Conservation (phyloP, 2,888 invertebrate genomes). For the Thalpophila matura region DNA sequence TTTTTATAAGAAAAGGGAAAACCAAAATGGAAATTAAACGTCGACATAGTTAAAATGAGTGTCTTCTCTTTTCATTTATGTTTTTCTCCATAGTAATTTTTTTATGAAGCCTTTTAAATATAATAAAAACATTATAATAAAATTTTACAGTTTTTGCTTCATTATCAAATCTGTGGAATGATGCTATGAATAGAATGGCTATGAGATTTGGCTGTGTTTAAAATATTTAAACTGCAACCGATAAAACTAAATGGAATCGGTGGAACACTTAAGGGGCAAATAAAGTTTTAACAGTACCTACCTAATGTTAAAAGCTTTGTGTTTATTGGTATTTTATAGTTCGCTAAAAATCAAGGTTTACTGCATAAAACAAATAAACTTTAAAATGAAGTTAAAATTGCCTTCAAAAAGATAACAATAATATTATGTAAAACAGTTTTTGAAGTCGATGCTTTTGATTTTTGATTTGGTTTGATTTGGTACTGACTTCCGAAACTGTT, state of each 20-base stretch:
- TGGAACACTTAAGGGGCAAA: neutral
- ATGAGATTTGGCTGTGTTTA: conserved; percentile 3
- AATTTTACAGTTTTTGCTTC: conserved; percentile 8
- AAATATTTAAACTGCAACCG: conserved; percentile 13
- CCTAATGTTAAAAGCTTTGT: no score
- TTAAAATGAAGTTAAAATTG: no score
- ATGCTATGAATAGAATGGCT: neutral
- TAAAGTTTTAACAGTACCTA: no score
- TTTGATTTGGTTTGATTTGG: no score
- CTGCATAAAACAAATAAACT: no score
- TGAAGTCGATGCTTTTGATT: no score
- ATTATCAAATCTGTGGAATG: conserved; percentile 8
- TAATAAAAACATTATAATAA: conserved; percentile 21
- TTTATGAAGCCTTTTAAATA: conserved; percentile 20
- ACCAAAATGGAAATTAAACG: conserved; percentile 31
- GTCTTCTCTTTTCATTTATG: conserved; percentile 8
- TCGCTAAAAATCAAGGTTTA: neutral
- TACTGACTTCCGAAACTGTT: no score
- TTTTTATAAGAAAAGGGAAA: conserved; percentile 18
- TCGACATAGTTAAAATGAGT: conserved; percentile 23
- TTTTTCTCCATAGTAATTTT: conserved; percentile 15
- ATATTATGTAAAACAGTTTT: no score
- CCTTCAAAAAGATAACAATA: no score
- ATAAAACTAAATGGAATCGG: conserved; percentile 9
- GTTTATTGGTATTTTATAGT: neutral